Conservation (phyloP, 2,113 vertebrate species). For the Calyptommatus sinebrachiatus region DNA sequence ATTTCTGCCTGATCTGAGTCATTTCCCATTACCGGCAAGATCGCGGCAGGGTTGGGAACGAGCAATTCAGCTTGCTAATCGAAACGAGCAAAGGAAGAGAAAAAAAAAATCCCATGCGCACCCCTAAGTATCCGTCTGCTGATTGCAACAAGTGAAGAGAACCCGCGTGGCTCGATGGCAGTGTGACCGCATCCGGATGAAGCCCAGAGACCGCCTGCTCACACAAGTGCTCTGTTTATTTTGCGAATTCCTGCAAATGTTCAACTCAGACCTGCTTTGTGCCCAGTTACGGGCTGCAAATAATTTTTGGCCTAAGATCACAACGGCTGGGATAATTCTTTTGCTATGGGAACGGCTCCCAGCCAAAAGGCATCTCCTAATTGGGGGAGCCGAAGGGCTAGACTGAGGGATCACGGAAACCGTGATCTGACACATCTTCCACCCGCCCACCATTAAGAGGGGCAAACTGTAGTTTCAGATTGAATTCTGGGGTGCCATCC, state of each 20-base stretch:
- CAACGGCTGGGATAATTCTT: slow-evolving; percentile 19
- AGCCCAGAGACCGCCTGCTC: not conserved
- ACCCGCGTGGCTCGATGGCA: not conserved
- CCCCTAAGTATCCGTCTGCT: too few species aligned
- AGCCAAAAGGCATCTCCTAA: slow-evolving; percentile 17
- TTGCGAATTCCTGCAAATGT: slow-evolving; percentile 1
- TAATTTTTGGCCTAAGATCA: slow-evolving; percentile 41
- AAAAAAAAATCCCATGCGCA: too few species aligned
- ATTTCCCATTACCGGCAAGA: not conserved
- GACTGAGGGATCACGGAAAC: not conserved
- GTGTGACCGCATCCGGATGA: not conserved
- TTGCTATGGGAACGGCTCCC: slow-evolving; percentile 20
- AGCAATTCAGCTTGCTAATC: not conserved
- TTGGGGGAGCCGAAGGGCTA: not conserved
- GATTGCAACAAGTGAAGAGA: not conserved
- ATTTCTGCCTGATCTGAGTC: not conserved
- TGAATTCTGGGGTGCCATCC: not conserved
- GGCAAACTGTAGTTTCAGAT: not conserved
- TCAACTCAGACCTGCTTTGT: not conserved
- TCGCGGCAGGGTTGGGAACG: not conserved
- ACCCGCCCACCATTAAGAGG: not conserved
- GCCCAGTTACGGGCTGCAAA: not conserved
- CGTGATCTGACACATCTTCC: not conserved
- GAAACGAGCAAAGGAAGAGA: not conserved
- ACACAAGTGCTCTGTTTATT: not conserved